These are phyloP conservation scores for Epizoanthus ramosus DNA, from an alignment of 92 coral and sea anemone species.

Conservation along the genomic window DNA sequence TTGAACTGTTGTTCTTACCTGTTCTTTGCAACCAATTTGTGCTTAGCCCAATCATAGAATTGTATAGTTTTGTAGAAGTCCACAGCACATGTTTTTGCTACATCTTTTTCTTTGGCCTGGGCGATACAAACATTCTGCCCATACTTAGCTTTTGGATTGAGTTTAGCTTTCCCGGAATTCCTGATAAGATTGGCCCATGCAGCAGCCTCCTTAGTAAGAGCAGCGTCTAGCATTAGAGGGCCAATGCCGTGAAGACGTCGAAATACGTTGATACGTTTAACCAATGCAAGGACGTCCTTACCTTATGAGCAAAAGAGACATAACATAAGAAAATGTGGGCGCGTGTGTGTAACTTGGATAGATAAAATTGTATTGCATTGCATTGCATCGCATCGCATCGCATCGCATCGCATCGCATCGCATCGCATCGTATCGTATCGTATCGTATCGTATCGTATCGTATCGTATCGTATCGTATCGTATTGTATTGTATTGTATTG, in stretches of 20 bases:
- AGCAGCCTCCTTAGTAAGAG: conserved; percentile 60
- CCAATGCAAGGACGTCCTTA: not conserved
- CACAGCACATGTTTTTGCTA: conserved; percentile 35
- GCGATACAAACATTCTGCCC: conserved; percentile 58
- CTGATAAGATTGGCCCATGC: conserved; percentile 61
- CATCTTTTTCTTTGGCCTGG: conserved; percentile 39
- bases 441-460: too few species aligned
- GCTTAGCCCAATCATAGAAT: conserved; percentile 62
- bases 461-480: too few species aligned
- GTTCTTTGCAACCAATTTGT: conserved; percentile 45
- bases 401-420: too few species aligned
- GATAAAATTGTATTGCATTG: too few species aligned
- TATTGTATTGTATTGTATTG: too few species aligned
- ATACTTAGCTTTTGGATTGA: conserved; percentile 55
- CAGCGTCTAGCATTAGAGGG: conserved; percentile 48
- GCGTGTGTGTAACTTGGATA: too few species aligned
- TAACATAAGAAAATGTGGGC: not conserved
- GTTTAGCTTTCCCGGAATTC: conserved; percentile 43
- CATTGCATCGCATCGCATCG: too few species aligned
- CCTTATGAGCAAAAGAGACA: not conserved
- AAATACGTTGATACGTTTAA: conserved; percentile 38
- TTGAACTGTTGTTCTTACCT: conserved; percentile 13
- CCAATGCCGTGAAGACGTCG: conserved; percentile 67
- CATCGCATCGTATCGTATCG: too few species aligned
- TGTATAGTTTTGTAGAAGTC: conserved; percentile 45